phyloP scores from a whole-genome alignment of 2,888 invertebrate species.

The Tenthredo notha region DNA sequence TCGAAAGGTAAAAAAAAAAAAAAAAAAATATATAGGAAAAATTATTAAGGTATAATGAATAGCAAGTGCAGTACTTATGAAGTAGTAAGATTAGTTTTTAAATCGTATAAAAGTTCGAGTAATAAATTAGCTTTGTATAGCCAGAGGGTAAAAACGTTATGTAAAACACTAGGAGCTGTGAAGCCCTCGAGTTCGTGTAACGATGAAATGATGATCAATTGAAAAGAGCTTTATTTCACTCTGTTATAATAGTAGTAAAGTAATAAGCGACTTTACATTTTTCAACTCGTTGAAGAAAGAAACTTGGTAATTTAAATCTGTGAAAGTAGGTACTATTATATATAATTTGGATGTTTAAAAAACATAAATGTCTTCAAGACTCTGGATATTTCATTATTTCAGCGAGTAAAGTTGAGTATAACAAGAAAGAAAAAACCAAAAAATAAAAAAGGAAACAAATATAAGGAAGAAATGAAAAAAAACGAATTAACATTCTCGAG shows the following conservation, averaged over 20 bases:
- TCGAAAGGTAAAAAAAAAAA: not conserved
- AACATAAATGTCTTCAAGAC: not conserved
- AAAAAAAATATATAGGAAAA: not conserved
- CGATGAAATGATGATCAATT: not conserved
- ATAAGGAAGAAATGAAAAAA: not conserved
- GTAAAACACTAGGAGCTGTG: not conserved
- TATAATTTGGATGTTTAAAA: not conserved
- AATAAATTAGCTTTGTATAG: not conserved
- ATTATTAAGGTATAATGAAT: not conserved
- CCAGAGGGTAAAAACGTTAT: not conserved
- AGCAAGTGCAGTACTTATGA: not conserved
- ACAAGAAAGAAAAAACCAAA: not conserved
- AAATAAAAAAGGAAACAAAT: not conserved
- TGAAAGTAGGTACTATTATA: not conserved
- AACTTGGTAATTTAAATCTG: not conserved
- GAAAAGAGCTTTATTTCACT: not conserved
- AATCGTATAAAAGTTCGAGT: not conserved
- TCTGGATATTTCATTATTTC: not conserved
- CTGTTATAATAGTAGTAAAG: not conserved
- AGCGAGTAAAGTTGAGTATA: not conserved
- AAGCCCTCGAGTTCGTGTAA: not conserved
- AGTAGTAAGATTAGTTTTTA: slow-evolving; percentile 9
- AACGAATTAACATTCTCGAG: not conserved
- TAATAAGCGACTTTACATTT: not conserved
- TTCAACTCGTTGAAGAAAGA: not conserved